phyloP scores from a whole-genome alignment of 2,888 invertebrate species.

The Griposia aprilina region DNA sequence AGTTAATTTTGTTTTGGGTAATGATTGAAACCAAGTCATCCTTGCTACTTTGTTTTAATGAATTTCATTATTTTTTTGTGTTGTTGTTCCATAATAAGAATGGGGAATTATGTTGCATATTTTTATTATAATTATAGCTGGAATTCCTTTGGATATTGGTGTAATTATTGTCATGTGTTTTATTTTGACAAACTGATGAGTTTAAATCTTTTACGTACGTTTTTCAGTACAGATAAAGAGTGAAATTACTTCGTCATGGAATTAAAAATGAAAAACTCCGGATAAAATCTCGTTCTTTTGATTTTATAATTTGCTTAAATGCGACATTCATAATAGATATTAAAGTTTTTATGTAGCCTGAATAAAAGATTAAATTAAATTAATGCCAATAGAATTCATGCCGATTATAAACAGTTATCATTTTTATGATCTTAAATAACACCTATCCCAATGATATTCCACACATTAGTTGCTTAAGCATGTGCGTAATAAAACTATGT shows the following conservation, averaged over 20 bases:
- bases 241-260: not conserved
- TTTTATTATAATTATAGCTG: constrained; percentile 33
- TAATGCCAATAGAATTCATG: not conserved
- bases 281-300: not conserved
- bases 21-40: constrained; percentile 59
- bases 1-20: constrained; percentile 50
- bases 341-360: not conserved
- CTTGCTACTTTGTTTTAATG: constrained; percentile 62
- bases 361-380: not conserved
- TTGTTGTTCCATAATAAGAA: constrained; percentile 39
- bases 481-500: constrained; percentile 54
- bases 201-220: not conserved
- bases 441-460: constrained; percentile 21
- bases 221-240: not conserved
- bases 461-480: constrained; percentile 33
- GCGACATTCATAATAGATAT: not conserved
- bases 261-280: not conserved
- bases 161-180: constrained; percentile 29
- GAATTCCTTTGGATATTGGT: constrained; percentile 31
- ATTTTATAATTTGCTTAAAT: not conserved
- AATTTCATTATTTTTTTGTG: constrained; percentile 59
- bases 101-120: constrained; percentile 23
- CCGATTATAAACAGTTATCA: not conserved
- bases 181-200: constrained; percentile 5
- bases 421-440: constrained; percentile 26